Base-by-base conservation (phyloP, 2,113 vertebrate genomes). In the Ailuropoda melanoleuca region DNA sequence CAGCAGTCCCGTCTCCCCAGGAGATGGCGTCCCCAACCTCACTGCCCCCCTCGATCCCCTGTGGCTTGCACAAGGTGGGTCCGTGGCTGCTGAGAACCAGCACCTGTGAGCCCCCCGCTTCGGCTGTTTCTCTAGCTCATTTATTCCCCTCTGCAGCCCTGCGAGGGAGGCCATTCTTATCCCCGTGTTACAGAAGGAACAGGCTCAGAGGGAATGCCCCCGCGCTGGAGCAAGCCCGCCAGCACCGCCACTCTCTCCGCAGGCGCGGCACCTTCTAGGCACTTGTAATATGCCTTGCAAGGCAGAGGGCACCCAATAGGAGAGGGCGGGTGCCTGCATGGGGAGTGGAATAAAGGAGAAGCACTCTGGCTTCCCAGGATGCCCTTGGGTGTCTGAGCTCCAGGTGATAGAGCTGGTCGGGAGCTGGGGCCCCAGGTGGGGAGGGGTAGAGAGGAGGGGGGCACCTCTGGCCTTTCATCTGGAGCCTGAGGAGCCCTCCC, bases 401-500 rank as follows among this genome's bases (percentile, higher is more conserved):
- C 62, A 88, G 87, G 87, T 70, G 55, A 93, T 82, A 8, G 62
- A 55, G 46, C 56, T 6, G 19, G 46, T n/a, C 29, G 6, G 56
- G 46, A 68, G 19, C 26, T 0, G 9, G 75, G 18, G 58, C 58
- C 80, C 77, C 39, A 70, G 87, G 53, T 78, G 83, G 68, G 62
- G 37, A 70, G 62, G 15, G 2, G 60, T 6, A 21, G 80, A 55
- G 55, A 80, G 8, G 48, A 31, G 23, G 14, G 24, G 50, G 39
- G 74, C 14, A 78, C 31, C 68, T 53, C 60, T 97, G 92, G 93
- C 87, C 87, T 97, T 97, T 98, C 96, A 77, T 93, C 80, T 75
- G 55, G n/a, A 90, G 39, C 91, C 56, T 29, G 6, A 21, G 23
- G 43, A 31, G 53, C 75, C 80, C 46, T 31, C 46, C 75, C 86